phyloP scores from a whole-genome alignment of 2,888 invertebrate genomes.

The Pemphredon lugubris region DNA sequence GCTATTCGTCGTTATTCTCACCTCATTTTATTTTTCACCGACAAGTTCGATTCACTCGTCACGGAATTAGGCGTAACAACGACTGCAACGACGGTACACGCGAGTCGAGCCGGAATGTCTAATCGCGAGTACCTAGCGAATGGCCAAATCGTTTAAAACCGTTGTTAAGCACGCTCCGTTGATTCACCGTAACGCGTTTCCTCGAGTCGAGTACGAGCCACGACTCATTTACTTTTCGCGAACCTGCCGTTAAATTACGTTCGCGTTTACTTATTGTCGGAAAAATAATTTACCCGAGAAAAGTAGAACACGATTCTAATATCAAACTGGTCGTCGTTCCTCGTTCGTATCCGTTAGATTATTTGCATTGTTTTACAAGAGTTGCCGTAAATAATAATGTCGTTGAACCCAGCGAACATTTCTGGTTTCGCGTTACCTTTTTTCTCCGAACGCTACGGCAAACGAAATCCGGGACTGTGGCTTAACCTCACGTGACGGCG shows the following conservation, averaged over 20 bases:
- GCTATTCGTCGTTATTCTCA: background rate
- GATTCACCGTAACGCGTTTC: conserved; percentile 40
- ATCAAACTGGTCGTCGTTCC: too few species aligned
- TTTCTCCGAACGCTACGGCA: background rate
- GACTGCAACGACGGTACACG: background rate
- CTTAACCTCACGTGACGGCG: conserved; percentile 25
- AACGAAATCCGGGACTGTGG: background rate
- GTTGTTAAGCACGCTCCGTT: conserved; percentile 42
- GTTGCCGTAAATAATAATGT: too few species aligned
- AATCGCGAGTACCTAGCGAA: conserved; percentile 46
- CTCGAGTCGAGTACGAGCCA: conserved; percentile 35
- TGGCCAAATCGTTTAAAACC: conserved; percentile 37
- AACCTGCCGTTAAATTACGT: conserved; percentile 29
- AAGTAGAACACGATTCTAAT: too few species aligned
- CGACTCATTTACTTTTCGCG: conserved; percentile 41
- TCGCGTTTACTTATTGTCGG: too few species aligned
- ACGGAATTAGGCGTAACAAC: too few species aligned
- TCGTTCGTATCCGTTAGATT: too few species aligned
- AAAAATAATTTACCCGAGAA: too few species aligned
- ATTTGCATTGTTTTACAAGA: too few species aligned
- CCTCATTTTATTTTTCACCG: too few species aligned
- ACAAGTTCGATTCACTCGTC: too few species aligned
- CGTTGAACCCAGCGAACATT: too few species aligned
- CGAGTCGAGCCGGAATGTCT: background rate
- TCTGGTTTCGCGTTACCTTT: too few species aligned